Evolutionary conservation across 2,888 invertebrate species (phyloP), one percentile per base, ranked within the genome.

Genomic region (Rhogogaster chlorosoma): DNA sequence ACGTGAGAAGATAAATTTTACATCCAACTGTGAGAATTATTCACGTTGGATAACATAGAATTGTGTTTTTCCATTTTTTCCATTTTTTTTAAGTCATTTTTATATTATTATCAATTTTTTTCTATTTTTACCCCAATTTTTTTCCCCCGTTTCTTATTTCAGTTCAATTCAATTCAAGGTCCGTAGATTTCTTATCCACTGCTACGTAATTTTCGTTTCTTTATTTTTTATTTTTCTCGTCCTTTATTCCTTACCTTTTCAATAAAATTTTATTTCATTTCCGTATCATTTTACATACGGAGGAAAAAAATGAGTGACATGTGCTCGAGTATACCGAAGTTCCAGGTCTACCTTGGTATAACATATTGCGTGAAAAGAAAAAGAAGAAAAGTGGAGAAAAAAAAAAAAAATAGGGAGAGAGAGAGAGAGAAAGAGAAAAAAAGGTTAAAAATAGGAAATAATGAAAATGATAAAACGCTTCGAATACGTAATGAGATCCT

Each of bases 401-500:
- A 77, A 49, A 9, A 77, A 29, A 53, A 26, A 77, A 77, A 12
- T 18, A 36, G 6, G 38, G 1, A 70, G 18, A 38, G 10, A 45
- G 6, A 36, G 12, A 70, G 5, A 70, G 6, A 36, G 5, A n/a
- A 32, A 6, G 10, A 36, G 15, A 2, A 45, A 45, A 73, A 42
- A 73, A 42, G 4, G 9, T n/a, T 22, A 45, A 22, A 75, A 75
- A 75, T 22, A 26, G 26, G 15, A 75, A 75, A 75, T n/a, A 77
- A 80, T 36, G n/a, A 57, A 22, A 80, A 61, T 61, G 61, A 36
- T 36, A 22, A 49, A 18, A 77, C 29, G 77, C n/a, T 77, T 49
- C 77, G 77, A 77, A 77, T 77, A 77, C 45, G 29, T 53, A 53
- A 77, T 77, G 77, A 77, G 77, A 29, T 10, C 7, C 77, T 12